phyloP scores from a whole-genome alignment of 1,140 invertebrate species.

The Bombus impatiens region DNA sequence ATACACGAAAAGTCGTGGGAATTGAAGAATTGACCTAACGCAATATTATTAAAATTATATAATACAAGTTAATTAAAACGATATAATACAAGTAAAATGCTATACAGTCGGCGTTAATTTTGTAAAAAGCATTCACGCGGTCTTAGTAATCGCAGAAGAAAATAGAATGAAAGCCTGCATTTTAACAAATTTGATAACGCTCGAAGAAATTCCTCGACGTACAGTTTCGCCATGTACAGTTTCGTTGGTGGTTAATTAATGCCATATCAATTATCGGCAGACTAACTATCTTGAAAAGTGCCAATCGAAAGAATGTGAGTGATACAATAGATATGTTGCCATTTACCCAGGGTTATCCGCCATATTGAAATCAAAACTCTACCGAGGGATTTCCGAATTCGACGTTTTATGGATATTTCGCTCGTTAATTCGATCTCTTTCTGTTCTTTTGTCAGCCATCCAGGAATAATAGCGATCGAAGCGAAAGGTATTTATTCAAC shows the following conservation, averaged over 20 bases:
- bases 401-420: neutral
- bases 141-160: neutral
- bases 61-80: too few relatives aligned
- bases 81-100: too few relatives aligned
- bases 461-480: neutral
- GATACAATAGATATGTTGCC: neutral
- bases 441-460: too few relatives aligned
- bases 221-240: neutral
- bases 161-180: neutral
- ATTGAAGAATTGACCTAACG: neutral
- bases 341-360: neutral
- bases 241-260: neutral
- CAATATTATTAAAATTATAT: neutral
- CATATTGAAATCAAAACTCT: neutral
- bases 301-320: neutral
- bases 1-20: neutral
- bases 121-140: neutral
- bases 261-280: neutral
- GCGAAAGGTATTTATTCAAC: constrained; percentile 3
- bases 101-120: neutral
- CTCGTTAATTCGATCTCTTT: neutral
- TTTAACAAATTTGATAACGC: neutral
- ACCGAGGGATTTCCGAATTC: neutral
- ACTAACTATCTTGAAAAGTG: constrained; percentile 16
- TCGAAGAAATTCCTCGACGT: neutral